Conservation (phyloP, 2,113 vertebrate genomes). For the Anarrhichthys ocellatus region DNA sequence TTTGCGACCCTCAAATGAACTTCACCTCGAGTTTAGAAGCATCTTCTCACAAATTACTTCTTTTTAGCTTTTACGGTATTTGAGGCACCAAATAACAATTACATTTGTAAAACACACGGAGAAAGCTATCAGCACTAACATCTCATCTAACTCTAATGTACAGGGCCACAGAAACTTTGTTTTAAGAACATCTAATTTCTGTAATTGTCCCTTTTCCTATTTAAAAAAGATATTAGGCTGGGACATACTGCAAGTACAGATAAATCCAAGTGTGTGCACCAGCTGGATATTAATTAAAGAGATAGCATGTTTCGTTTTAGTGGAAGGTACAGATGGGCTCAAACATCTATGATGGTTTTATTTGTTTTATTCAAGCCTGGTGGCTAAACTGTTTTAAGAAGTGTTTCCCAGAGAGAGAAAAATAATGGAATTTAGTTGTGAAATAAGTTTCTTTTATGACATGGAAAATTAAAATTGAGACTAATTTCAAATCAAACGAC, state of each 20-base stretch:
- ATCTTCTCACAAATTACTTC: slow-evolving; percentile 1
- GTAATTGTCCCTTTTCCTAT: not conserved
- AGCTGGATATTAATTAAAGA: slow-evolving; percentile 8
- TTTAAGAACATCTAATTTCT: slow-evolving; percentile 3
- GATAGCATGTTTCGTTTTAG: not conserved
- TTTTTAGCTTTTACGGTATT: slow-evolving; percentile 29
- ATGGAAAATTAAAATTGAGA: not conserved
- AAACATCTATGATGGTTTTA: not conserved
- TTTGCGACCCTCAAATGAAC: slow-evolving; percentile 29
- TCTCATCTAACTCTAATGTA: slow-evolving; percentile 10
- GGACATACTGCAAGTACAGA: not conserved
- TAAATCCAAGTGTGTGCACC: not conserved
- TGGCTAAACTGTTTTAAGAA: not conserved
- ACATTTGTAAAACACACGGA: slow-evolving; percentile 23
- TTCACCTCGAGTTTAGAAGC: not conserved
- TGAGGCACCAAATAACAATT: slow-evolving; percentile 12
- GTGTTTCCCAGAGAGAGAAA: not conserved
- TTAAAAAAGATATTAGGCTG: slow-evolving; percentile 2
- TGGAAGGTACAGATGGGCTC: not conserved
- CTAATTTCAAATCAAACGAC: not conserved
- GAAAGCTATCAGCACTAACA: slow-evolving; percentile 18
- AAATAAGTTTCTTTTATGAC: not conserved
- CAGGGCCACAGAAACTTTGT: not conserved
- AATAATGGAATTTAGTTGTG: not conserved
- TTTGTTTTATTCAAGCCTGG: slow-evolving; percentile 6